Base-by-base conservation (phyloP, 2,888 invertebrate genomes). In the Geophilus truncorum region DNA sequence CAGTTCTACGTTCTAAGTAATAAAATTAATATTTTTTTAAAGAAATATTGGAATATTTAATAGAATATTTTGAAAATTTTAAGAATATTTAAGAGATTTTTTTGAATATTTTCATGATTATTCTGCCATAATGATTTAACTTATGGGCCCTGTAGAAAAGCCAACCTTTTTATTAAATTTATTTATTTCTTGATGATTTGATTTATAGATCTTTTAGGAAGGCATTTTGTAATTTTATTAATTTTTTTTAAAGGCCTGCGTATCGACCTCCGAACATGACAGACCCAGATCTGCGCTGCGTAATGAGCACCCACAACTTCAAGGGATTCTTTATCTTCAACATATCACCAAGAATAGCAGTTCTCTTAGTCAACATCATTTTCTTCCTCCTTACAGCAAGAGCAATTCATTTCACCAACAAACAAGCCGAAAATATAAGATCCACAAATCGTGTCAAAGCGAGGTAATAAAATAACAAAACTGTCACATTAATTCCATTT, bases 241-340 rank as follows among this genome's bases (percentile, higher is more conserved):
- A n/a, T n/a, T n/a, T 34, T 34, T 34, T 40, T 10, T 10, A 2
- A 2, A 79, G 79, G 15, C 79, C 79, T n/a, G 10, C 25, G 1
- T 79, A 79, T 25, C 23, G 57, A 1, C 79, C 45, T n/a, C 79
- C 79, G 9, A 23, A 25, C 32, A 15, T 51, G 21, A 6, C 28
- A 2, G 79, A 79, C 25, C 79, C 79, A 23, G 79, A 79, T 45
- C 5, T 79, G 12, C 18, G 79, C 10, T 79, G 79, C 25, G 15
- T 28, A 9, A 79, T 79, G 79, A 79, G 51, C 23, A 45, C 18
- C 57, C 18, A 79, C 45, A 40, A 57, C 25, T n/a, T 79, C 7
- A 57, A 45, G 9, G 25, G 79, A 9, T 51, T 79, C 5, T 51
- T 79, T 7, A 51, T 79, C 28, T 79, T 79, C 79, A 79, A 79